These are phyloP conservation scores for Vulpes lagopus DNA, from an alignment of 2,113 vertebrate genomes.

Conservation along the genomic window DNA sequence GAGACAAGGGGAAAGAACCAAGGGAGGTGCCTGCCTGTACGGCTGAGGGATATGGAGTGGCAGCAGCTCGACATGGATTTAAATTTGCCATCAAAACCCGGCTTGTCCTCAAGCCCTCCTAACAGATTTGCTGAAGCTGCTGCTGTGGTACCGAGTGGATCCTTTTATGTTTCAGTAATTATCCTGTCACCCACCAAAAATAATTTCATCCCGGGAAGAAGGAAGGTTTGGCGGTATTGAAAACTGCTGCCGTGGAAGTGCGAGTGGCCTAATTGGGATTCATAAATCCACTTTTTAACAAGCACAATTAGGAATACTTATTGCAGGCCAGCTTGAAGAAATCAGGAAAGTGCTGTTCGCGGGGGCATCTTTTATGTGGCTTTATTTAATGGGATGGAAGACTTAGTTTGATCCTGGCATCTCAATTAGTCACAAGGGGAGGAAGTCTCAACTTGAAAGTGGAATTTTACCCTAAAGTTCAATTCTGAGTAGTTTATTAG, in stretches of 20 bases:
- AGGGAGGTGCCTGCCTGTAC: rapidly evolving
- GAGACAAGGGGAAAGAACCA: background rate
- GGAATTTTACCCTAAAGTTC: slow-evolving; percentile 83
- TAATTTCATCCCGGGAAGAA: slow-evolving; percentile 79
- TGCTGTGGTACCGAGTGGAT: slow-evolving; percentile 68
- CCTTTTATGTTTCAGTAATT: slow-evolving; percentile 87
- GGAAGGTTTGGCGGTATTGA: slow-evolving; percentile 77
- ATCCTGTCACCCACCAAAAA: slow-evolving; percentile 83
- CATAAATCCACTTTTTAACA: slow-evolving; percentile 90
- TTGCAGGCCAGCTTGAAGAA: slow-evolving; percentile 86
- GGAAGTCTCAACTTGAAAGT: slow-evolving; percentile 80
- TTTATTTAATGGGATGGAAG: slow-evolving; percentile 79
- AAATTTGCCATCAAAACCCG: background rate
- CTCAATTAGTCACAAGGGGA: slow-evolving; percentile 84
- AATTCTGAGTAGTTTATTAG: slow-evolving; percentile 70
- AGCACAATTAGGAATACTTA: slow-evolving; percentile 89
- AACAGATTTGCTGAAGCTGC: slow-evolving; percentile 80
- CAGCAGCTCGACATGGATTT: background rate
- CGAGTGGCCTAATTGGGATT: slow-evolving; percentile 86
- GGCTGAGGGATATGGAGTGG: background rate
- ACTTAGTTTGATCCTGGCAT: slow-evolving; percentile 78
- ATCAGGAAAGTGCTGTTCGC: slow-evolving; percentile 81
- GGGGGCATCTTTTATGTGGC: slow-evolving; percentile 78
- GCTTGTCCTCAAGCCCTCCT: slow-evolving; percentile 51
- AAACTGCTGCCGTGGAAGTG: slow-evolving; percentile 79